Evolutionary conservation across 2,797 vertebrate species (phyloP).

Genomic region (Crocidura indochinensis): DNA sequence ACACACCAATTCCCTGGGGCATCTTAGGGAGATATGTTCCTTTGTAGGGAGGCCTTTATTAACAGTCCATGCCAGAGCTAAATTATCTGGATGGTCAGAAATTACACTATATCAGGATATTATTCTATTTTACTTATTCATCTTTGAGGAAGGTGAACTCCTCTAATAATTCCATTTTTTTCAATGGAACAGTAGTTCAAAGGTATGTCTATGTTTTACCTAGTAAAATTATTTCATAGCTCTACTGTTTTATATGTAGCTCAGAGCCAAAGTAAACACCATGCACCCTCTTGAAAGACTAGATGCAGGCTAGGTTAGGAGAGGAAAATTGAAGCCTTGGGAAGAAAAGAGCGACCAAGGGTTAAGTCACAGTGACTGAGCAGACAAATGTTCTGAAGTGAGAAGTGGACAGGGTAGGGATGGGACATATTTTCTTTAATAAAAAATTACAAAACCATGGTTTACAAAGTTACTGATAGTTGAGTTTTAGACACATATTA

Average conservation of each 20-base stretch:
- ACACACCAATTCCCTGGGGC: background rate
- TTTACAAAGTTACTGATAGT: no score
- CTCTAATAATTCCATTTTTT: slow-evolving; percentile 1
- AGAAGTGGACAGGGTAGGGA: background rate
- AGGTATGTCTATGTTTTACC: background rate
- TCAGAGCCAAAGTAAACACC: background rate
- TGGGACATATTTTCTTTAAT: no score
- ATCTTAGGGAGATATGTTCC: background rate
- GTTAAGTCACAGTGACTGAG: background rate
- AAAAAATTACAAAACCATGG: no score
- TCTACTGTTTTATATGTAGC: background rate
- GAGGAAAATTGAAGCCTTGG: background rate
- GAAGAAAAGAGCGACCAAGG: background rate
- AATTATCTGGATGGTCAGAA: background rate
- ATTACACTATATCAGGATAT: slow-evolving; percentile 16
- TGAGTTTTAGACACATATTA: no score
- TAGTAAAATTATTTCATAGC: background rate
- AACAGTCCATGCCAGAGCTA: background rate
- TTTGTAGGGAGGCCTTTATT: background rate
- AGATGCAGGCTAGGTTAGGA: background rate
- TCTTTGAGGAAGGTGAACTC: background rate
- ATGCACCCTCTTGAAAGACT: background rate
- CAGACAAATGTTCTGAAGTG: background rate
- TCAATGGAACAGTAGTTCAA: background rate
- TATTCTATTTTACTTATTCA: slow-evolving; percentile 32